A percentile compares a stretch with the other conserved stretches of the same genome.
phyloP scores from a whole-genome alignment of 2,113 vertebrate species.

The Scomber scombrus region DNA sequence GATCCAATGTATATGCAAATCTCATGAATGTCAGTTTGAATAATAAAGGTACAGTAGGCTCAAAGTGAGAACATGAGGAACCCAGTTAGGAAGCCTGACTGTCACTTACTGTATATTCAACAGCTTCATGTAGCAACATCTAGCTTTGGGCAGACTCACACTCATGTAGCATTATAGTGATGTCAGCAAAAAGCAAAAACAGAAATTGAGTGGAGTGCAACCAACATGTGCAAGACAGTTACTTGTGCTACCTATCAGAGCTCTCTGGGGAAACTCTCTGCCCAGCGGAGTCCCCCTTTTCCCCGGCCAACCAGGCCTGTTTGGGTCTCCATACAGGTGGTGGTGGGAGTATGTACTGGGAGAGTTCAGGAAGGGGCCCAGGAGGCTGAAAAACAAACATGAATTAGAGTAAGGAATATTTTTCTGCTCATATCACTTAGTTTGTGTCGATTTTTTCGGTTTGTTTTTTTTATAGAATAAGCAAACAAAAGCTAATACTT shows the following conservation, averaged over 20 bases:
- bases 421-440: not conserved
- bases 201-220: not conserved
- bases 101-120: not conserved
- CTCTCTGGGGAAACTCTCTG: constrained; percentile 57
- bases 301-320: constrained; percentile 81
- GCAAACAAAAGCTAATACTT: not conserved
- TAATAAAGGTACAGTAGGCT: no score
- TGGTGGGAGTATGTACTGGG: constrained; percentile 34
- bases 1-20: no score
- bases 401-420: not conserved
- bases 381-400: constrained; percentile 47
- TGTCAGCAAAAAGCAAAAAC: not conserved
- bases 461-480: not conserved
- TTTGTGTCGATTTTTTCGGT: not conserved
- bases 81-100: no score
- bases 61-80: not conserved
- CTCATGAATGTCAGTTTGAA: no score
- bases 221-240: not conserved
- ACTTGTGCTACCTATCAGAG: constrained; percentile 78
- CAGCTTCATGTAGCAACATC: no score
- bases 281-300: constrained; percentile 53
- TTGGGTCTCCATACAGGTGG: constrained; percentile 66
- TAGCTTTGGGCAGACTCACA: not conserved
- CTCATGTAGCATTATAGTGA: not conserved
- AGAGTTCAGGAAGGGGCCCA: not conserved